Percentiles rank a stretch among this genome's conserved stretches.
Evolutionary conservation across 2,888 invertebrate genomes (phyloP).

Genomic region (Synergus japonicus): DNA sequence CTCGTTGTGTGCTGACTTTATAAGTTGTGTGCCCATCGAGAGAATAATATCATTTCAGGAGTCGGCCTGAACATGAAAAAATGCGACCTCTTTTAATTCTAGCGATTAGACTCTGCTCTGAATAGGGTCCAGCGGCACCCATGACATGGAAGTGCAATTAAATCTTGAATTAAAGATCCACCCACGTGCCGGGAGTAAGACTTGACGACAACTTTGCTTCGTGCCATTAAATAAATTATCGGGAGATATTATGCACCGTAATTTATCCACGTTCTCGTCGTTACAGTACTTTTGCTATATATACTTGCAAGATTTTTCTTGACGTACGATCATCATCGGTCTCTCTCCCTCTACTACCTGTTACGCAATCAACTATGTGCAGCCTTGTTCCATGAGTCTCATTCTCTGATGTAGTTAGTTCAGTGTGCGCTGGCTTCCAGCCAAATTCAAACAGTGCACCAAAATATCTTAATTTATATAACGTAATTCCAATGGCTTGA

Average conservation of each 20-base stretch:
- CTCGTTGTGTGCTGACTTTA: neutral
- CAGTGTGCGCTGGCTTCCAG: slow-evolving; percentile 69
- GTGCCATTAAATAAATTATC: slow-evolving; percentile 58
- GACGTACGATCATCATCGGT: slow-evolving; percentile 55
- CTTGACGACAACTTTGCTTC: slow-evolving; percentile 7
- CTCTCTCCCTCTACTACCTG: slow-evolving; percentile 63
- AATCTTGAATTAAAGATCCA: slow-evolving; percentile 20
- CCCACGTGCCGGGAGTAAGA: neutral
- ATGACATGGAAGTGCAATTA: slow-evolving; percentile 13
- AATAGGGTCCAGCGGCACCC: neutral
- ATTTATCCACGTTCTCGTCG: slow-evolving; percentile 56
- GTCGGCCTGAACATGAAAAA: neutral
- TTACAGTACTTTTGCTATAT: slow-evolving; percentile 43
- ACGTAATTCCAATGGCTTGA: slow-evolving; percentile 59
- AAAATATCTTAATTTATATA: slow-evolving; percentile 75
- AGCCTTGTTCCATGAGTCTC: slow-evolving; percentile 66
- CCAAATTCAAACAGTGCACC: slow-evolving; percentile 72
- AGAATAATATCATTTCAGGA: neutral
- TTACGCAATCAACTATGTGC: slow-evolving; percentile 70
- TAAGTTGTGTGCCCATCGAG: neutral
- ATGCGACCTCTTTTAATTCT: slow-evolving; percentile 2
- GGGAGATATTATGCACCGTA: slow-evolving; percentile 67
- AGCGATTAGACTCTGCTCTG: neutral
- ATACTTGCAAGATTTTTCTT: slow-evolving; percentile 47
- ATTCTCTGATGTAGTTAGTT: slow-evolving; percentile 71